Conservation (phyloP, 2,113 vertebrate species). For the human (Homo sapiens) region GRCh38 chr1:222333001-222333500, state of each 20-base stretch:
- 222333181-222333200: neutral
- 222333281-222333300: neutral
- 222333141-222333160: neutral
- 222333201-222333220: neutral
- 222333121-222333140: neutral
- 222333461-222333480: neutral
- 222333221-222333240: neutral
- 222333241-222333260: neutral
- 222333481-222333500: neutral
- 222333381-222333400: neutral
- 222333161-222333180: neutral
- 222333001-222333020: too few species aligned
- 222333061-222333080: too few species aligned
- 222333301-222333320: neutral
- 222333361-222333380: neutral
- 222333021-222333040: too few species aligned
- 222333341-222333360: neutral
- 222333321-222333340: neutral
- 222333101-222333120: too few species aligned
- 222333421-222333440: neutral
- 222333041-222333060: too few species aligned
- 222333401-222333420: neutral
- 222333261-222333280: neutral
- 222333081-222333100: too few species aligned
- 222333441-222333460: neutral